These are phyloP conservation scores for Carcinoscorpius rotundicauda DNA, from an alignment of 1,140 invertebrate genomes.

Conservation along the genomic window DNA sequence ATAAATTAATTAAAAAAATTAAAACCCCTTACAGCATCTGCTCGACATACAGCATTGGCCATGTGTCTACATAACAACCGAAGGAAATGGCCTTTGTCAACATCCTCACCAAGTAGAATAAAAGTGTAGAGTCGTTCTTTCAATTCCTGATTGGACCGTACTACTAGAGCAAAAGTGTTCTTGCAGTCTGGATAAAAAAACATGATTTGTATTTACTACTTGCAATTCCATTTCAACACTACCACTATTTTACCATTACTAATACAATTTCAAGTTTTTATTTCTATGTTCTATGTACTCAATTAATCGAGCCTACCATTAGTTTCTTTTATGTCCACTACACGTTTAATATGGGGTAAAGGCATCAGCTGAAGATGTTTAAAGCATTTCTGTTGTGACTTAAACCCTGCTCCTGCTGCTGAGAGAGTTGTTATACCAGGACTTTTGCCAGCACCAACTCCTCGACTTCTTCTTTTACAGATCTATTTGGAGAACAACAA, in stretches of 20 bases:
- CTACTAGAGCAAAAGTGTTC: slow-evolving; percentile 75
- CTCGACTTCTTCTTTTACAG: slow-evolving; percentile 63
- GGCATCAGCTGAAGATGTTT: slow-evolving; percentile 83
- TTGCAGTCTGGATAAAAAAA: slow-evolving; percentile 54
- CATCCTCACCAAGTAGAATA: slow-evolving; percentile 61
- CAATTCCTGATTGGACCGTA: slow-evolving; percentile 59
- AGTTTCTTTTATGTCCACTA: slow-evolving; percentile 76
- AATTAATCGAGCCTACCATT: slow-evolving; percentile 43
- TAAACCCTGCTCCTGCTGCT: slow-evolving; percentile 23
- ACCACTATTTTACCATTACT: not conserved
- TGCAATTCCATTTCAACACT: not conserved
- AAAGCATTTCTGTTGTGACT: slow-evolving; percentile 60
- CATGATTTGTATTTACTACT: slow-evolving; percentile 7
- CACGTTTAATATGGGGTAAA: slow-evolving; percentile 71
- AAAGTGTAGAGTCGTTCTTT: slow-evolving; percentile 83
- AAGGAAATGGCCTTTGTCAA: slow-evolving; percentile 65
- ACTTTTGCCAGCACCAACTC: slow-evolving; percentile 24
- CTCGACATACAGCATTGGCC: slow-evolving; percentile 36
- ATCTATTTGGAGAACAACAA: slow-evolving; percentile 32
- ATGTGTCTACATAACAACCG: slow-evolving; percentile 71
- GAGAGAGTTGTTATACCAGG: slow-evolving; percentile 24
- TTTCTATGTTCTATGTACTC: not conserved
- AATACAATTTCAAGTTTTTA: not conserved
- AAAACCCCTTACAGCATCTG: slow-evolving; percentile 34
- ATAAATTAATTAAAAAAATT: too few relatives aligned